A percentile compares a stretch with the other conserved stretches of the same genome.
phyloP scores from a whole-genome alignment of 2,797 vertebrate genomes.

The Peromyscus aztecus region DNA sequence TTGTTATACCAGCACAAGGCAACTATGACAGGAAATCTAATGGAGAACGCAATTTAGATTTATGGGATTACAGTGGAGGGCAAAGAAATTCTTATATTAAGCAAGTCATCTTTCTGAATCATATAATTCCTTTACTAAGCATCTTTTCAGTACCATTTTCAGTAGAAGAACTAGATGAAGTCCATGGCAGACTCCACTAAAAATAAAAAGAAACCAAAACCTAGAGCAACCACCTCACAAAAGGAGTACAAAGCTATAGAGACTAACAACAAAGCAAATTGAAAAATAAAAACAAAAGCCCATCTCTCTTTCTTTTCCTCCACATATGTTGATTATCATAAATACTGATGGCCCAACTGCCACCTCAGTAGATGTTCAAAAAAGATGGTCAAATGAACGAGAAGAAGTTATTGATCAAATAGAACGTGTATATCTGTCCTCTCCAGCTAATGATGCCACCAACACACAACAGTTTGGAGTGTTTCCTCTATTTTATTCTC shows the following conservation, averaged over 20 bases:
- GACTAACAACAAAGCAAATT: background rate
- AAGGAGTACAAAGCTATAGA: background rate
- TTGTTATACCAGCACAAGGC: background rate
- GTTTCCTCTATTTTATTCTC: background rate
- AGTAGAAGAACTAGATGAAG: background rate
- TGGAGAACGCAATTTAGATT: background rate
- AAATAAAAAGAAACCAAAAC: background rate
- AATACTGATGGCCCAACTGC: background rate
- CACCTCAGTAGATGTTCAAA: background rate
- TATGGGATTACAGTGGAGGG: background rate
- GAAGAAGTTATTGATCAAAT: background rate
- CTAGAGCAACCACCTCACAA: background rate
- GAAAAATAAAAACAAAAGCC: background rate
- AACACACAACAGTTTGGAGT: background rate
- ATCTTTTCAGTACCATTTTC: background rate
- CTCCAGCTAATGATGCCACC: background rate
- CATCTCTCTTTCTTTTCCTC: background rate
- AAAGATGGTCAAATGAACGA: background rate
- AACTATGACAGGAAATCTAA: background rate
- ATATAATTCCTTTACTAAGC: background rate
- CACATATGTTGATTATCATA: background rate
- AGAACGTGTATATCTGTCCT: no score
- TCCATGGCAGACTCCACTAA: background rate
- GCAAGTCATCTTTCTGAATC: background rate
- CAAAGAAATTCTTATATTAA: background rate